Conservation (phyloP, 2,113 vertebrate genomes). For the Pteruthius melanotis region DNA sequence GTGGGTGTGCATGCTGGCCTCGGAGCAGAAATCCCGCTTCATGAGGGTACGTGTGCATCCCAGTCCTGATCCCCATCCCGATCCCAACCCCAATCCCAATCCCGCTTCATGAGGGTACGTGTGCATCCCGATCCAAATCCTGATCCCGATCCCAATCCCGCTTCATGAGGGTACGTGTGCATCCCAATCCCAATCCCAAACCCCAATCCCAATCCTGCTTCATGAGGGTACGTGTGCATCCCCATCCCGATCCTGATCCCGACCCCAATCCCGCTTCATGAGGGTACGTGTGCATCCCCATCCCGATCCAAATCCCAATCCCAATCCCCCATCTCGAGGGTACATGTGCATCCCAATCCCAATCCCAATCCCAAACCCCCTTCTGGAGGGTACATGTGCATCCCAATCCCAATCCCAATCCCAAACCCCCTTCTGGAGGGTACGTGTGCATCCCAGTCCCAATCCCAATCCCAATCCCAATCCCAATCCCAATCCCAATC, state of each 20-base stretch:
- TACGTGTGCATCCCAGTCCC: not conserved
- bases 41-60: conserved; percentile 70
- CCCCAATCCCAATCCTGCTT: not conserved
- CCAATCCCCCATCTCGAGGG: conserved; percentile 47
- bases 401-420: too few relatives aligned
- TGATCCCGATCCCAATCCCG: not conserved
- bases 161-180: conserved; percentile 75
- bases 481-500: not conserved
- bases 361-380: too few relatives aligned
- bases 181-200: not conserved
- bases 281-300: not conserved
- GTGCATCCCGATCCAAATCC: too few relatives aligned
- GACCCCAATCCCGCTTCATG: not conserved
- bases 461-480: not conserved
- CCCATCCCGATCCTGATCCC: not conserved
- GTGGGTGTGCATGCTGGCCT: conserved; percentile 82
- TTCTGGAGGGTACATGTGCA: conserved; percentile 75
- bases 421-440: too few relatives aligned
- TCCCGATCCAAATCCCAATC: not conserved
- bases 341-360: not conserved
- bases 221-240: not conserved
- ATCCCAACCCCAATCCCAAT: not conserved
- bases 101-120: not conserved
- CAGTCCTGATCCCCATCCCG: not conserved
- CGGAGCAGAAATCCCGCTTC: conserved; percentile 77